Conservation (phyloP, 2,797 vertebrate genomes). For the Sebastiscus albofasciatus region DNA sequence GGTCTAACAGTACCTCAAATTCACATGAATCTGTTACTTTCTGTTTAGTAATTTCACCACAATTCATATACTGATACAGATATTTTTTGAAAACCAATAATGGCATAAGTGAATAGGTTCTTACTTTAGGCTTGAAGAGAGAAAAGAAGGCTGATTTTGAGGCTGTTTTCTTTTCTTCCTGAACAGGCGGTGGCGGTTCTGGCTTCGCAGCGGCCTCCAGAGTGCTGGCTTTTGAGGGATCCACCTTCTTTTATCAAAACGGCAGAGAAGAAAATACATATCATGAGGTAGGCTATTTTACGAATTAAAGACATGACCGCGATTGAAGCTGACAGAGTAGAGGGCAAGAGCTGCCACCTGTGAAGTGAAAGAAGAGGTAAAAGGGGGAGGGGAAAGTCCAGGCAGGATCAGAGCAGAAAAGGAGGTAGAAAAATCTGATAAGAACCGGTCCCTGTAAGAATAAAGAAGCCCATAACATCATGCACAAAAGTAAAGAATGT, state of each 20-base stretch:
- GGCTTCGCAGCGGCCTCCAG: conserved; percentile 79
- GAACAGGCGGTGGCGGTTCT: conserved; percentile 67
- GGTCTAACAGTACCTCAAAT: conserved; percentile 82
- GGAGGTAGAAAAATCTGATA: background rate
- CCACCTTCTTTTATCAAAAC: conserved; percentile 71
- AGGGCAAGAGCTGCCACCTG: conserved; percentile 52
- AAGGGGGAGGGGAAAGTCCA: background rate
- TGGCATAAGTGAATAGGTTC: background rate
- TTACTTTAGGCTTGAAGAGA: conserved; percentile 94
- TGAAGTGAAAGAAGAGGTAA: conserved; percentile 39
- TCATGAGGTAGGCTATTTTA: conserved; percentile 17
- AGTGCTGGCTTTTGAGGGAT: conserved; percentile 80
- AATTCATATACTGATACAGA: conserved; percentile 8
- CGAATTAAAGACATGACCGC: background rate
- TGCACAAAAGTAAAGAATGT: background rate
- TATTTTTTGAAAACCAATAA: background rate
- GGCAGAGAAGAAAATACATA: conserved; percentile 19
- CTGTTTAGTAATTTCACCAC: conserved; percentile 13
- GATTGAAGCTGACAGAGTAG: conserved; percentile 20
- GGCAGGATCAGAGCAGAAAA: conserved; percentile 21
- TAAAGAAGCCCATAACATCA: conserved; percentile 26
- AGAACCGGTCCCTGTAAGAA: conserved; percentile 4
- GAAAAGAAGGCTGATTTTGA: conserved; percentile 81
- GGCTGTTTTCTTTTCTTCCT: conserved; percentile 82
- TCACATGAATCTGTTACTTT: conserved; percentile 75